Base-by-base conservation (phyloP, 92 coral and sea anemone species). In the Epizoanthus scotinus region DNA sequence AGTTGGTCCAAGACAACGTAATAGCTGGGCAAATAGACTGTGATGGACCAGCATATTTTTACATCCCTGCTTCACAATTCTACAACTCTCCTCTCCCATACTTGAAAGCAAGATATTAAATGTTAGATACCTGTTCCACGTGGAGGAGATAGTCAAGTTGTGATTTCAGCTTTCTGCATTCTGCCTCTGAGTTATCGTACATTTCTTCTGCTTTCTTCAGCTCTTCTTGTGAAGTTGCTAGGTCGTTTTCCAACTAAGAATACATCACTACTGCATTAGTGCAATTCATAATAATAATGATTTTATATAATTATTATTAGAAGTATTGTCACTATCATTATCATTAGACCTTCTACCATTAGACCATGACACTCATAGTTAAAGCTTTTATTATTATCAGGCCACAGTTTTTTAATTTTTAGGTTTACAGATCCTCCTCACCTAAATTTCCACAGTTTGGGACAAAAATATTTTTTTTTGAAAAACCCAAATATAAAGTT, bases 221-320 rank as follows among this genome's bases (percentile, higher is more conserved):
- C 31, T 85, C 86, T 20, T 93, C 97, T 63, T 91, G 89, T 70
- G 91, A 63, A 14, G 56, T 28, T 27, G 64, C 78, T 50, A 90
- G 73, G 84, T 96, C 94, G 20, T 86, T 80, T 74, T 96, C 99
- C 82, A 96, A 58, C 99, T 96, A 47, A 71, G 63, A 4, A 27
- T 44, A 24, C 36, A 70, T 3, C n/a, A n/a, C n/a, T n/a, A n/a
- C n/a, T n/a, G n/a, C n/a, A 69, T 9, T 6, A 47, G 29, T 22
- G 62, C 20, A 18, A 15, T 27, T 13, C 38, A 70, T 27, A n/a
- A n/a, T 44, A 50, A 47, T 0, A 8, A 21, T 28, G 8, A 8
- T 2, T 15, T 22, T 14, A 55, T 0, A 24, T n/a, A n/a, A n/a
- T n/a, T 8, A 29, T 14, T 55, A 34, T 34, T 34, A 34, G 5